Evolutionary conservation across 2,113 vertebrate species (phyloP).

Genomic region (Acanthochromis polyacanthus): DNA sequence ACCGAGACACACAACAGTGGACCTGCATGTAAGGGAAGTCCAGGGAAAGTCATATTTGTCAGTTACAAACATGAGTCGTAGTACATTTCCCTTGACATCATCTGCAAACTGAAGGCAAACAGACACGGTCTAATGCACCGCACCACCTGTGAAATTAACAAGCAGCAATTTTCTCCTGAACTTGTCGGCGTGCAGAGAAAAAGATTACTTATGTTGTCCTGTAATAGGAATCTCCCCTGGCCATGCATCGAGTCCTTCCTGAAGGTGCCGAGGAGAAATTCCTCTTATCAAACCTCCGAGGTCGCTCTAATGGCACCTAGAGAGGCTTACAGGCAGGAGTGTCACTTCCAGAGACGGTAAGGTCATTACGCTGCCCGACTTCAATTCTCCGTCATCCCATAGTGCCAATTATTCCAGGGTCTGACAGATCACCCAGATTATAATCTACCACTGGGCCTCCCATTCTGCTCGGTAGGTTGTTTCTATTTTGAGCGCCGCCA

Average conservation of each 20-base stretch:
- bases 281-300: conserved; percentile 33
- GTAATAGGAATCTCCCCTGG: conserved; percentile 12
- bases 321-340: conserved; percentile 26
- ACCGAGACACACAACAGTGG: neutral
- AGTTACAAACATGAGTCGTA: too few relatives aligned
- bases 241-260: neutral
- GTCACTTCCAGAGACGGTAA: conserved; percentile 48
- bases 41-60: conserved; percentile 2
- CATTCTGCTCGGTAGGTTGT: conserved; percentile 54
- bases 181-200: neutral
- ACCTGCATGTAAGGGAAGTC: neutral
- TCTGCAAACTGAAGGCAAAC: conserved; percentile 1
- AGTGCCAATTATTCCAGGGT: conserved; percentile 65
- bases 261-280: conserved; percentile 25
- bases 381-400: conserved; percentile 62
- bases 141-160: conserved; percentile 8
- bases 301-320: conserved; percentile 50
- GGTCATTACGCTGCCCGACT: conserved; percentile 60
- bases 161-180: neutral
- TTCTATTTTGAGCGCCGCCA: conserved; percentile 61
- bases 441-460: conserved; percentile 37
- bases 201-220: neutral
- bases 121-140: neutral
- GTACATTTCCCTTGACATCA: neutral
- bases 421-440: conserved; percentile 66